Base-by-base conservation (phyloP, 1,140 invertebrate genomes). In the Sycophila sp. region DNA sequence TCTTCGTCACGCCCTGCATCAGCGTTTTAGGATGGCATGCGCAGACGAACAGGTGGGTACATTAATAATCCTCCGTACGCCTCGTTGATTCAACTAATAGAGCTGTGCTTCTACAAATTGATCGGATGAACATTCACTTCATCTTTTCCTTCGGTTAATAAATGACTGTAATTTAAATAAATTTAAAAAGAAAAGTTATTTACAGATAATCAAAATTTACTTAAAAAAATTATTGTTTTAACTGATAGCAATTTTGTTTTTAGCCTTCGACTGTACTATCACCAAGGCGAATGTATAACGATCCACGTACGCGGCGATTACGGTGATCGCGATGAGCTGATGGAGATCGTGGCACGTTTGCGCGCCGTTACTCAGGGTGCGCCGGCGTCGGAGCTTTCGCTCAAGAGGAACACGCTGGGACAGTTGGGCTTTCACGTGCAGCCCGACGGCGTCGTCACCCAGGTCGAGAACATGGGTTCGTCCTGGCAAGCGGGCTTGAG, bases 361-460 rank as follows among this genome's bases (percentile, higher is more conserved):
- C 85, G 89, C 30, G 88, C 89, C 7, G 92, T 95, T 3, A 94
- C 94, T 5, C 86, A 88, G 71, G 94, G 93, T 26, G 91, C 91
- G 69, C 89, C 92, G 1, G 91, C 91, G 10, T 89, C 91, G 65
- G 93, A 96, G 78, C 87, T 94, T 77, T 92, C 89, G 49, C 86
- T 94, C 73, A 89, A 91, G 71, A 87, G 96, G 19, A 97, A 96
- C 79, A 90, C 90, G 47, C 87, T 93, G 45, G 93, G 94, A 38
- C 95, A 98, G 79, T 89, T 98, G 36, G 97, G 97, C 28, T 98
- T 98, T 87, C 96, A 98, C 83, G 95, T 98, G 24, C 96, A 98
- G 80, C 94, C 95, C 13, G 97, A 98, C 85, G 97, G 97, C 4
- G 90, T 98, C 4, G 95, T 99, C 2, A 98, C 95, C 2, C 94